These are phyloP conservation scores for Scylla paramamosain DNA, from an alignment of 1,140 invertebrate genomes.

Conservation along the genomic window DNA sequence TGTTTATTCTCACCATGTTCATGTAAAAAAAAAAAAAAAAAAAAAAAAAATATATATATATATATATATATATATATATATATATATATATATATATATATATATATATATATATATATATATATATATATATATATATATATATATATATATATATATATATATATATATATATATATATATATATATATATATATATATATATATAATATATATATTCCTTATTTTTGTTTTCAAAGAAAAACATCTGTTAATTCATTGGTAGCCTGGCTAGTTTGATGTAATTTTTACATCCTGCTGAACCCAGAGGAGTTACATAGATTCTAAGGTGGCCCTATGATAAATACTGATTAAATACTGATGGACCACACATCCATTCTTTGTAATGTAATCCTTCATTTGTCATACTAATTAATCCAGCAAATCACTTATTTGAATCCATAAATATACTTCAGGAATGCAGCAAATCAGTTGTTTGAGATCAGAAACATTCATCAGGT, in stretches of 20 bases:
- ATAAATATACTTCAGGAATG: too few relatives aligned
- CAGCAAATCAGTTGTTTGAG: too few relatives aligned
- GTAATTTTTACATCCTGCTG: neutral
- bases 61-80: constrained; percentile 40
- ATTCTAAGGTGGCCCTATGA: neutral
- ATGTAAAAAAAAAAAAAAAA: too few relatives aligned
- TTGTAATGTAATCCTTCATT: too few relatives aligned
- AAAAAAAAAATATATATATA: constrained; percentile 28
- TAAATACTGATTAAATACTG: neutral
- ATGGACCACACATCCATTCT: neutral
- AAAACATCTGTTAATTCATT: neutral
- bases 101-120: constrained; percentile 37
- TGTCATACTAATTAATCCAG: too few relatives aligned
- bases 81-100: constrained; percentile 49
- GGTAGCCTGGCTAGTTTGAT: neutral
- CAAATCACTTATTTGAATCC: too few relatives aligned
- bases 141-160: constrained; percentile 39
- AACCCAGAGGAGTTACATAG: neutral
- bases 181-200: constrained; percentile 37
- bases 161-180: constrained; percentile 47
- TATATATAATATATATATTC: neutral
- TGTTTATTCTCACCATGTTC: too few relatives aligned
- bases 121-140: constrained; percentile 40
- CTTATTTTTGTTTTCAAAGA: neutral
- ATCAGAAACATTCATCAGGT: too few relatives aligned